Conservation (phyloP, 2,113 vertebrate species). For the Hipposideros armiger region DNA sequence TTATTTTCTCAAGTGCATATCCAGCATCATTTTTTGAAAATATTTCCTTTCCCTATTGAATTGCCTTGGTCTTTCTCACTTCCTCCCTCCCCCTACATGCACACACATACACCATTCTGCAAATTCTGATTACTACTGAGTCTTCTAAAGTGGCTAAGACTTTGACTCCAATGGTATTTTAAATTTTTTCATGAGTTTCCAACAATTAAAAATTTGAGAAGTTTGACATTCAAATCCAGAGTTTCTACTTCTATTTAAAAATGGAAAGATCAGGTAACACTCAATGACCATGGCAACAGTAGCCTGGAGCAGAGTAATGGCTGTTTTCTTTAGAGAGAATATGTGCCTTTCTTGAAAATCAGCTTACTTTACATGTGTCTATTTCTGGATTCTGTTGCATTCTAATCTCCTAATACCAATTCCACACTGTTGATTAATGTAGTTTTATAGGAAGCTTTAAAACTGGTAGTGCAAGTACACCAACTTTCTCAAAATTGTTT, state of each 20-base stretch:
- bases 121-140: not conserved
- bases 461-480: not conserved
- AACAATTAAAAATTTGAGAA: conserved; percentile 4
- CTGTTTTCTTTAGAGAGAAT: not conserved
- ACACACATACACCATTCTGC: not conserved
- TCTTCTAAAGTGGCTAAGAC: not conserved
- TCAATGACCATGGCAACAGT: not conserved
- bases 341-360: conserved; percentile 15
- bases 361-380: not conserved
- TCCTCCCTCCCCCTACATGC: not conserved
- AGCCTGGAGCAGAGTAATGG: not conserved
- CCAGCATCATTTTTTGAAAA: not conserved
- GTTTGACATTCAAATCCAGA: not conserved
- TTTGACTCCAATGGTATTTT: not conserved
- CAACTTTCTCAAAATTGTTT: not conserved
- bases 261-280: not conserved
- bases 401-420: not conserved
- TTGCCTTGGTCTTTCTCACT: not conserved
- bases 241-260: not conserved
- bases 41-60: not conserved
- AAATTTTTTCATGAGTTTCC: not conserved
- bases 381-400: not conserved
- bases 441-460: not conserved
- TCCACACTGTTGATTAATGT: not conserved
- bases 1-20: not conserved